phyloP scores from a whole-genome alignment of 92 coral and sea anemone genomes.

The Siderastrea siderea region DNA sequence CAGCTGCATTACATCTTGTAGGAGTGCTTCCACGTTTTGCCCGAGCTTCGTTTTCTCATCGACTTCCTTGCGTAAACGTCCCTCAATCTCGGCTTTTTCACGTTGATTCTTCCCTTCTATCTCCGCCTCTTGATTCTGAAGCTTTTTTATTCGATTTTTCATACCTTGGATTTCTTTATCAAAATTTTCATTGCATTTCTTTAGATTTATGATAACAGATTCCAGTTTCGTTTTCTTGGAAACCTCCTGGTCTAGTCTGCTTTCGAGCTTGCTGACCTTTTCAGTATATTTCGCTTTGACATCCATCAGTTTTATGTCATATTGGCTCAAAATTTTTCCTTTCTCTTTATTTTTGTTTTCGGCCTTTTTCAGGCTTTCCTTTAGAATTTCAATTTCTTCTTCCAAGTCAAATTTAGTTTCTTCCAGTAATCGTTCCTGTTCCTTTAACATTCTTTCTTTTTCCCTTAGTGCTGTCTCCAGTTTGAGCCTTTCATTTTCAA shows the following conservation, averaged over 20 bases:
- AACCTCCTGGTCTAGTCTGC: slow-evolving; percentile 58
- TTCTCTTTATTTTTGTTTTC: slow-evolving; percentile 81
- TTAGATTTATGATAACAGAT: slow-evolving; percentile 52
- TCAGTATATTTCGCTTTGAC: slow-evolving; percentile 70
- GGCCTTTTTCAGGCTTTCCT: slow-evolving; percentile 60
- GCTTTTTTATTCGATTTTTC: slow-evolving; percentile 47
- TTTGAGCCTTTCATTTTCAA: slow-evolving; percentile 80
- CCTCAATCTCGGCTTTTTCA: slow-evolving; percentile 65
- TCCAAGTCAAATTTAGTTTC: slow-evolving; percentile 78
- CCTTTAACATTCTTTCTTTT: slow-evolving; percentile 73
- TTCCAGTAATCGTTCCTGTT: slow-evolving; percentile 76
- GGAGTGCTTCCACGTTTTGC: slow-evolving; percentile 75
- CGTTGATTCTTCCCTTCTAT: slow-evolving; percentile 61
- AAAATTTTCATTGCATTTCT: slow-evolving; percentile 50
- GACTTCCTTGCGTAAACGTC: slow-evolving; percentile 69
- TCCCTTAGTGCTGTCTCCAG: slow-evolving; percentile 79
- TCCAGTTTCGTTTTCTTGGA: slow-evolving; percentile 72
- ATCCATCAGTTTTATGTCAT: slow-evolving; percentile 79
- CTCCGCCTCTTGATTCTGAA: slow-evolving; percentile 66
- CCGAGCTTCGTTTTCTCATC: slow-evolving; percentile 74
- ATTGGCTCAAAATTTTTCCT: slow-evolving; percentile 57
- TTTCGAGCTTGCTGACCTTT: slow-evolving; percentile 64
- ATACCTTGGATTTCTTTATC: slow-evolving; percentile 67
- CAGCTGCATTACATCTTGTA: slow-evolving; percentile 77
- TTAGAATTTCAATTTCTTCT: slow-evolving; percentile 73